Base-by-base conservation (phyloP, 2,888 invertebrate genomes). In the Crocallis elinguaria region DNA sequence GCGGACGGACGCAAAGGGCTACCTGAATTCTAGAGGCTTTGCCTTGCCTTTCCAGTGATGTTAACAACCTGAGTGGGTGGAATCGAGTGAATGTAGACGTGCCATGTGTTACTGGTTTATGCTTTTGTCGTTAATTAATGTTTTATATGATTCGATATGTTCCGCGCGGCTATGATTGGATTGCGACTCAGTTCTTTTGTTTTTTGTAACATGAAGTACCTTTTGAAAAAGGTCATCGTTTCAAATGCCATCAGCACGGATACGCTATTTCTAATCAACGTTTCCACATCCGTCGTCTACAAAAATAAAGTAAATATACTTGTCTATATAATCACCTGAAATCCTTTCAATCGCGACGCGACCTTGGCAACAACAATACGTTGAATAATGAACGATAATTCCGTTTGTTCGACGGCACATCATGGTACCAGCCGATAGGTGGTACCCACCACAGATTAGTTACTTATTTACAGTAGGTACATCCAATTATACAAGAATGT, bases 401-500 rank as follows among this genome's bases (percentile, higher is more conserved):
- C 16, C 4, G 27, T 27, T 39, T 39, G 14, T 7, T 38, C 25
- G 17, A 36, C 35, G 19, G 36, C 16, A 35, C 35, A 35, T 35
- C 42, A 30, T 37, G 57, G 63, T 54, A 51, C 60, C 60, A 54
- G 49, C 44, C 58, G 51, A 58, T 58, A 56, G 43, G 42, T 23
- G 44, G 48, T 48, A 23, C 25, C 11, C 14, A 43, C 35, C 48
- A 48, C 53, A 49, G 48, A 38, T 39, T 49, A 49, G 19, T 17
- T 25, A 17, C 12, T 21, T 27, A 36, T 43, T 37, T 42, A 43
- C 38, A 54, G 11, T 38, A 51, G 4, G n/a, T 41, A 57, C 42
- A 53, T 53, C 57, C 62, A 64, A 68, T 67, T 70, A 68, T 42
- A 30, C 29, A 54, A 49, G 64, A 64, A 70, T 70, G 67, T 69